Percentiles rank a stretch among this genome's conserved stretches.
phyloP scores from a whole-genome alignment of 1,140 invertebrate genomes.

The Caenorhabditis remanei region DNA sequence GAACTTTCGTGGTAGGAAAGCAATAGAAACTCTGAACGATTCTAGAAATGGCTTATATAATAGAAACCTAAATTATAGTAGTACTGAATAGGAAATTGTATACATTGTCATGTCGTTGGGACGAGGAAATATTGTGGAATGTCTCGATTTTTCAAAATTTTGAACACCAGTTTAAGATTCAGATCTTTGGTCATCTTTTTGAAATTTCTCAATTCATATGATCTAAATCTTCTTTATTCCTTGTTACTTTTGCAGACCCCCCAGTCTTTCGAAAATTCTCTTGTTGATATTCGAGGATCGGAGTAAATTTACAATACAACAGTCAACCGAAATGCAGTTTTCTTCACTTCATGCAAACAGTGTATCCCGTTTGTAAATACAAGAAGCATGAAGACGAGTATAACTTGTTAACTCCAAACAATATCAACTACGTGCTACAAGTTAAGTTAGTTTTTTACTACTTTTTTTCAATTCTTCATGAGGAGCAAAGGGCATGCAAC shows the following conservation, averaged over 20 bases:
- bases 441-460: background rate
- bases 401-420: constrained; percentile 54
- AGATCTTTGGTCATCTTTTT: too few relatives aligned
- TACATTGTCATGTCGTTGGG: too few relatives aligned
- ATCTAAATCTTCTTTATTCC: constrained; percentile 9
- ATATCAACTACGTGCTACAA: constrained; percentile 9
- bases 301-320: constrained; percentile 23
- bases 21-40: too few relatives aligned
- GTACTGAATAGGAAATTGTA: too few relatives aligned
- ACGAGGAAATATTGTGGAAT: too few relatives aligned
- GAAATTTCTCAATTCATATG: background rate
- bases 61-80: too few relatives aligned
- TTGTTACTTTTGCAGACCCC: background rate
- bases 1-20: too few relatives aligned
- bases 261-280: background rate
- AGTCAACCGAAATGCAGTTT: constrained; percentile 21
- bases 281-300: constrained; percentile 35
- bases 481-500: constrained; percentile 45
- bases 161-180: too few relatives aligned
- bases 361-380: constrained; percentile 47
- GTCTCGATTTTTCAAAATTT: too few relatives aligned
- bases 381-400: constrained; percentile 37
- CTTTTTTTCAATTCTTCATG: background rate
- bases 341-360: constrained; percentile 53
- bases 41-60: too few relatives aligned